Base-by-base conservation (phyloP, 2,888 invertebrate species). In the Drosophila engyochracea region DNA sequence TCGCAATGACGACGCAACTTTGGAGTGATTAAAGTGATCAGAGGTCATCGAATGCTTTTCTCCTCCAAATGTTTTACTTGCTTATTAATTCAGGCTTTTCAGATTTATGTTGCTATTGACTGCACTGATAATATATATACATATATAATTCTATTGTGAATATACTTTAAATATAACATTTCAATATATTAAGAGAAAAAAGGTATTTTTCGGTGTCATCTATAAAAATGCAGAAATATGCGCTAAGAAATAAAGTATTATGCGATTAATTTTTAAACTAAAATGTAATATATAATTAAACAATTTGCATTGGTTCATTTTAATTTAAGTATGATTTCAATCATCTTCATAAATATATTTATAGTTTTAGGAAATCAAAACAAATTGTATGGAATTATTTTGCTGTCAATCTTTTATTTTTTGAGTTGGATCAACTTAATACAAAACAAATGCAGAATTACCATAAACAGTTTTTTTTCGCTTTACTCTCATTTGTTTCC, bases 1-100 rank as follows among this genome's bases (percentile, higher is more conserved):
- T 9, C 55, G 71, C 9, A 41, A 60, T 16, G 51, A 19, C 7
- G 57, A 44, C 49, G 12, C 16, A 5, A 55, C 39, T 22, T 51
- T 47, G 39, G 12, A 37, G 10, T 35, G 57, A 19, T 41, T 16
- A 14, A 14, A 1, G 25, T 44, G 22, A 12, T 22, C 44, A 22
- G 22, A 5, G 5, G 9, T 47, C 47, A 14, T 47, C 22, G 7
- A 44, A 44, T 44, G 44, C 9, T 9, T 19, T 19, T 4, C 19
- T 19, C 10, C 1, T 10, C n/a, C 7, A 47, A 9, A 16, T 25
- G 2, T 4, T 47, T 47, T 25, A 25, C 16, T 25, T 47, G 16
- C 22, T 25, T 7, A 47, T 47, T 25, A 25, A 25, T 9, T 9
- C 22, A 9, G 25, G 9, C 16, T 47, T 4, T 47, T 25, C 47